Percentiles rank a stretch among this genome's conserved stretches.
phyloP scores from a whole-genome alignment of 2,888 invertebrate genomes.

The Calliopum simillimum region DNA sequence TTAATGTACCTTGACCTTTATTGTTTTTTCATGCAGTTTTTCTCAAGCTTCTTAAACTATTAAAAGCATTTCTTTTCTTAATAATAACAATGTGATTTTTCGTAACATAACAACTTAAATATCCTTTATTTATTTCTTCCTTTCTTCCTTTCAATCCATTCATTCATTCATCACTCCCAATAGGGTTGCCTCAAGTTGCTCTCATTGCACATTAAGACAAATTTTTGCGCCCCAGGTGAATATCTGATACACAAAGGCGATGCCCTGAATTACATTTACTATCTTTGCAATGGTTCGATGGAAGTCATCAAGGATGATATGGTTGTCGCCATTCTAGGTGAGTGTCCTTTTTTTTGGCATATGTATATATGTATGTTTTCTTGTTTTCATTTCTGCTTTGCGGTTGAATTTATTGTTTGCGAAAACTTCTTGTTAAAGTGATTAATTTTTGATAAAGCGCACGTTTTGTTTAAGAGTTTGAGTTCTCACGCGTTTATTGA shows the following conservation, averaged over 20 bases:
- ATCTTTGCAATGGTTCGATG: slow-evolving; percentile 97
- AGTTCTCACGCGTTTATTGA: background rate
- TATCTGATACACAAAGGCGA: slow-evolving; percentile 95
- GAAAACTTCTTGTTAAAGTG: slow-evolving; percentile 25
- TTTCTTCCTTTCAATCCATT: slow-evolving; percentile 28
- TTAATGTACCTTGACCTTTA: no score
- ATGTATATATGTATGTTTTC: background rate
- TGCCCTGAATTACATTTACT: slow-evolving; percentile 92
- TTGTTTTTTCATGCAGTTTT: no score
- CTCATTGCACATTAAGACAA: slow-evolving; percentile 91
- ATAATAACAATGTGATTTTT: no score
- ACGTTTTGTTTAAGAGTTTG: slow-evolving; percentile 38
- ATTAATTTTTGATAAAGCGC: background rate
- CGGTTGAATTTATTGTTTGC: background rate
- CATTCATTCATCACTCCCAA: slow-evolving; percentile 23
- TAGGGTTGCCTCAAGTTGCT: slow-evolving; percentile 90
- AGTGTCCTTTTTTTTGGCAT: slow-evolving; percentile 63
- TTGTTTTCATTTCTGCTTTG: slow-evolving; percentile 1
- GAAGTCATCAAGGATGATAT: slow-evolving; percentile 96
- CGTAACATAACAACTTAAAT: no score
- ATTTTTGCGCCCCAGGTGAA: slow-evolving; percentile 97
- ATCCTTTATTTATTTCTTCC: background rate
- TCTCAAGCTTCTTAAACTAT: no score
- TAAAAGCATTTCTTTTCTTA: no score
- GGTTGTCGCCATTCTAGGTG: slow-evolving; percentile 97